Evolutionary conservation across 2,888 invertebrate species (phyloP).

Genomic region (Entomobrya proxima): DNA sequence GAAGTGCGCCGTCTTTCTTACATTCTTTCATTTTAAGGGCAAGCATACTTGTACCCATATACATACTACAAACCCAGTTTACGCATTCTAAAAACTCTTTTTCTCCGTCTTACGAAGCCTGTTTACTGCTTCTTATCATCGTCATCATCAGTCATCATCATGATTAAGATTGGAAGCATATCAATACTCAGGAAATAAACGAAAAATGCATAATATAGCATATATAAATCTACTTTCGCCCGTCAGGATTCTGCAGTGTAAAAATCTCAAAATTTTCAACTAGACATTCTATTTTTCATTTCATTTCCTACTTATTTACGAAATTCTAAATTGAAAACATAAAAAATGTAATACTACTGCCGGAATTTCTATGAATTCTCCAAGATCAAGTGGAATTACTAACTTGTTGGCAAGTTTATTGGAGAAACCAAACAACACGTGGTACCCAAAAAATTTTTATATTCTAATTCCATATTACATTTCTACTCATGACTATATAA

Average conservation of each 20-base stretch:
- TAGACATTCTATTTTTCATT: conserved; percentile 6
- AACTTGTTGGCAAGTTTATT: too few relatives aligned
- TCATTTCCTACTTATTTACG: neutral
- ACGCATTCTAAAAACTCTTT: neutral
- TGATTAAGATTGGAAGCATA: conserved; percentile 32
- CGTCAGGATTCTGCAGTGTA: too few relatives aligned
- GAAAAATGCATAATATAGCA: conserved; percentile 1
- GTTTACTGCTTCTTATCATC: conserved; percentile 30
- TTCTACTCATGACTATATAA: too few relatives aligned
- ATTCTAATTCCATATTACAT: neutral
- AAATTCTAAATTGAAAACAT: neutral
- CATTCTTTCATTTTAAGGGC: too few relatives aligned
- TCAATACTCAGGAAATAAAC: neutral
- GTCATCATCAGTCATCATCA: conserved; percentile 40
- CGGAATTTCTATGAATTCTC: conserved; percentile 18
- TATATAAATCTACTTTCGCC: conserved; percentile 15
- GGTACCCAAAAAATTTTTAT: too few relatives aligned
- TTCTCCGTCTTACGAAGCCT: conserved; percentile 25
- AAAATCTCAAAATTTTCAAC: conserved; percentile 23
- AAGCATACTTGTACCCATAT: too few relatives aligned
- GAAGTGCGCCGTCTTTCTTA: too few relatives aligned
- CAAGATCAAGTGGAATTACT: neutral
- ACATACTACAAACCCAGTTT: neutral
- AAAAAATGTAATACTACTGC: neutral
- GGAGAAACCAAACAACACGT: too few relatives aligned